phyloP scores from a whole-genome alignment of 2,888 invertebrate species.

The Lithophane leautieri region DNA sequence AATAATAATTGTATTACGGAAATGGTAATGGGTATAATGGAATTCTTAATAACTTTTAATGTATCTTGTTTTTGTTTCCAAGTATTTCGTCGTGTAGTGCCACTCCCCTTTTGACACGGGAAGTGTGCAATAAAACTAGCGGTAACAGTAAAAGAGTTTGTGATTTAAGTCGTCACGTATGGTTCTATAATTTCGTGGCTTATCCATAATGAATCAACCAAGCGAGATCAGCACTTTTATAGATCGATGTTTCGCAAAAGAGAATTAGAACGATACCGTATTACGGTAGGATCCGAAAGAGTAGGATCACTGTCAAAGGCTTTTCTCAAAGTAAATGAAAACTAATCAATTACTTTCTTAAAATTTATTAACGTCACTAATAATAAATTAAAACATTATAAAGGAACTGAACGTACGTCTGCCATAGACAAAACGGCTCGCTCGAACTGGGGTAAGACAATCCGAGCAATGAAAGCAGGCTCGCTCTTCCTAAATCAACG shows the following conservation, averaged over 20 bases:
- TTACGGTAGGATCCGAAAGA: not conserved
- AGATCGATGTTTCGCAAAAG: not conserved
- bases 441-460: constrained; percentile 83
- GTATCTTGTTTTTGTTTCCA: constrained; percentile 33
- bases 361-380: constrained; percentile 78
- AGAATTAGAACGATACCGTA: constrained; percentile 3
- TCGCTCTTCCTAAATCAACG: constrained; percentile 87
- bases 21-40: constrained; percentile 30
- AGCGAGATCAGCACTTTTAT: not conserved
- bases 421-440: constrained; percentile 79
- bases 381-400: constrained; percentile 81
- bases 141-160: constrained; percentile 30
- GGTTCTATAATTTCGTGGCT: constrained; percentile 5
- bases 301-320: constrained; percentile 46
- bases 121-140: constrained; percentile 48
- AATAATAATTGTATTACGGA: constrained; percentile 49
- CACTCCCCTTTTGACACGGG: constrained; percentile 49
- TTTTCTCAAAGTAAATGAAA: constrained; percentile 58
- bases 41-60: constrained; percentile 21
- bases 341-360: constrained; percentile 64
- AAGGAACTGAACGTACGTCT: constrained; percentile 66
- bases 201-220: not conserved
- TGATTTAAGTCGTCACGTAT: constrained; percentile 31
- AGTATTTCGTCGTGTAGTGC: constrained; percentile 37
- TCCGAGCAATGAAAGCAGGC: constrained; percentile 82